Percentiles rank a stretch among this genome's conserved stretches.
phyloP scores from a whole-genome alignment of 1,140 invertebrate genomes.

The Leptinotarsa lineolata region DNA sequence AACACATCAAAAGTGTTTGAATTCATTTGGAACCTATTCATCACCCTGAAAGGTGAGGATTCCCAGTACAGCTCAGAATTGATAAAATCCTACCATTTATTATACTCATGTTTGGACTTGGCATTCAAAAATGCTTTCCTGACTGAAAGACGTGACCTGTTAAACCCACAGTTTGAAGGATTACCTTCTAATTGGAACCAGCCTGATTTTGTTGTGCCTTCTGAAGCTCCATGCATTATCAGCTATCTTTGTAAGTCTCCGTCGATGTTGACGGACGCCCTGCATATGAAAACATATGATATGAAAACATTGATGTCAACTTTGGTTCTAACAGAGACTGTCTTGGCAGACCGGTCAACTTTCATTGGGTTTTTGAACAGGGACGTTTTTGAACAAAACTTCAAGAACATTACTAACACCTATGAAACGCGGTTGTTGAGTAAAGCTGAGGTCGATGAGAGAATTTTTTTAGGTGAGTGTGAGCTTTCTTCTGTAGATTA shows the following conservation, averaged over 20 bases:
- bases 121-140: conserved; percentile 86
- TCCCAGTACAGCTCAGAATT: conserved; percentile 86
- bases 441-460: conserved; percentile 94
- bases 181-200: conserved; percentile 73
- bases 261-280: conserved; percentile 83
- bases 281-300: conserved; percentile 87
- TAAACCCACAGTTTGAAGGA: conserved; percentile 82
- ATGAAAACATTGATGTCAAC: conserved; percentile 80
- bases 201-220: conserved; percentile 67
- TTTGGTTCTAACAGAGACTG: conserved; percentile 78
- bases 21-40: conserved; percentile 92
- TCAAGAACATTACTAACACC: conserved; percentile 81
- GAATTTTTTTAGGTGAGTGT: conserved; percentile 80
- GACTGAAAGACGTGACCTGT: conserved; percentile 78
- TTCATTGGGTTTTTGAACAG: conserved; percentile 73
- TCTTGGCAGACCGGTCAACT: conserved; percentile 67
- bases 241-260: conserved; percentile 78
- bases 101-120: conserved; percentile 89
- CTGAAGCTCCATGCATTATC: conserved; percentile 80
- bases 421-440: conserved; percentile 92
- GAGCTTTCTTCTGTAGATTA: conserved; percentile 20
- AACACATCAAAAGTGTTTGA: conserved; percentile 84
- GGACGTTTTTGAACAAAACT: conserved; percentile 76
- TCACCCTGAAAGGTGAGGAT: conserved; percentile 87
- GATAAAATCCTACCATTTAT: conserved; percentile 91